Evolutionary conservation across 2,888 invertebrate species (phyloP).

Genomic region (Cataglyphis cursor): DNA sequence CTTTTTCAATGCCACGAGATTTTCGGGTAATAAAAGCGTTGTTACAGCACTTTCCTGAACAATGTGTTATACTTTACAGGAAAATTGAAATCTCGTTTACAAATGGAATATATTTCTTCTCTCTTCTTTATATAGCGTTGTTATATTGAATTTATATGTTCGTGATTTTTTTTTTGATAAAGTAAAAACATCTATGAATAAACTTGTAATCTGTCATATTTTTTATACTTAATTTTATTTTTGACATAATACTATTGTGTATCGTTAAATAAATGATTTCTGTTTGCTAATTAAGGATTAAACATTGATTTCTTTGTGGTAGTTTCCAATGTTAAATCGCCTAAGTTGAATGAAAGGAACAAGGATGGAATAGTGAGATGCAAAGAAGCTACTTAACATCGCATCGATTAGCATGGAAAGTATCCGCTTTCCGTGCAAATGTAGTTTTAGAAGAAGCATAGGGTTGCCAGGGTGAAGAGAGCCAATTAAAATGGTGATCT

Average conservation of each 20-base stretch:
- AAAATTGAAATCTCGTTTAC: slow-evolving; percentile 43
- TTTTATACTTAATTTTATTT: neutral
- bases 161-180: slow-evolving; percentile 2
- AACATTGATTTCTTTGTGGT: slow-evolving; percentile 13
- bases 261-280: slow-evolving; percentile 4
- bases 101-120: slow-evolving; percentile 16
- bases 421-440: slow-evolving; percentile 63
- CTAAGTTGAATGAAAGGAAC: slow-evolving; percentile 26
- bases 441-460: slow-evolving; percentile 59
- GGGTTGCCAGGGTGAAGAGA: slow-evolving; percentile 34
- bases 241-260: neutral
- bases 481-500: slow-evolving; percentile 73
- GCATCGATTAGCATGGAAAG: slow-evolving; percentile 75
- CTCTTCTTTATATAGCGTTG: neutral
- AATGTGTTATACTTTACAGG: slow-evolving; percentile 20
- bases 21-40: slow-evolving; percentile 12
- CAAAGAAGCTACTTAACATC: slow-evolving; percentile 65
- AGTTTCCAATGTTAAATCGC: slow-evolving; percentile 22
- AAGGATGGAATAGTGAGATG: slow-evolving; percentile 30
- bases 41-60: neutral
- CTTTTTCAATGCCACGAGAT: slow-evolving; percentile 3
- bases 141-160: slow-evolving; percentile 18
- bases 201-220: slow-evolving; percentile 29
- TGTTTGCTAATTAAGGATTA: slow-evolving; percentile 22
- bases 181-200: neutral